Conservation (phyloP, 2,797 vertebrate genomes). For the Microchirus variegatus region DNA sequence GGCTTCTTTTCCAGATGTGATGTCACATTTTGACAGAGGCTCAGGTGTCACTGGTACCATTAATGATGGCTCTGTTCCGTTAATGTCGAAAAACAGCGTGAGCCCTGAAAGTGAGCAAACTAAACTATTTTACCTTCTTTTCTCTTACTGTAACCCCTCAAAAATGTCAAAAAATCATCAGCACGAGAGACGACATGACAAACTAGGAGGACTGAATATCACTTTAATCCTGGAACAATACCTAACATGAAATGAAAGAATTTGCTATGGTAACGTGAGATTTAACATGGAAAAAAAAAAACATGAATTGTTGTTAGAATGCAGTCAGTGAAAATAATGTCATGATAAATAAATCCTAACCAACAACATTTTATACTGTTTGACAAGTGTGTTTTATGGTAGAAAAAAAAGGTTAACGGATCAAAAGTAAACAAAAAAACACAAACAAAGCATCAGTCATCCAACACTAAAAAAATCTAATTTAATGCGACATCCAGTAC, state of each 20-base stretch:
- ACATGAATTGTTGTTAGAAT: conserved; percentile 60
- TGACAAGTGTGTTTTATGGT: conserved; percentile 46
- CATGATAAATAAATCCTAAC: conserved; percentile 44
- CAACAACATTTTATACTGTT: conserved; percentile 31
- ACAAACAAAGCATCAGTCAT: conserved; percentile 43
- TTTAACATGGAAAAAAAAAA: conserved; percentile 55
- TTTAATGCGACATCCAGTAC: conserved; percentile 20
- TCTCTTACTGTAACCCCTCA: no score
- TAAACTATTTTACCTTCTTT: no score
- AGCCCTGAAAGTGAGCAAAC: no score
- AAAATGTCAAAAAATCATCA: not conserved
- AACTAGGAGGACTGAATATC: conserved; percentile 66
- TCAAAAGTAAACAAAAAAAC: conserved; percentile 34
- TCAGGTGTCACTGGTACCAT: no score
- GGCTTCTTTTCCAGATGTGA: conserved; percentile 1
- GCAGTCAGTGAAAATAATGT: conserved; percentile 54
- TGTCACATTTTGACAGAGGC: no score
- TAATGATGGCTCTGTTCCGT: no score
- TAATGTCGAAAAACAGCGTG: no score
- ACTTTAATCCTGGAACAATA: conserved; percentile 76
- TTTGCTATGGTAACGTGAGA: conserved; percentile 52
- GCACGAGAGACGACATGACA: conserved; percentile 21
- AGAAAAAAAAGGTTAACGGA: conserved; percentile 26
- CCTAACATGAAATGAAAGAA: conserved; percentile 59
- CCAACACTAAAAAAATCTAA: conserved; percentile 27